A percentile compares a stretch with the other conserved stretches of the same genome.
Conservation (phyloP, 2,888 invertebrate genomes). For the Scrobipalpa costella region DNA sequence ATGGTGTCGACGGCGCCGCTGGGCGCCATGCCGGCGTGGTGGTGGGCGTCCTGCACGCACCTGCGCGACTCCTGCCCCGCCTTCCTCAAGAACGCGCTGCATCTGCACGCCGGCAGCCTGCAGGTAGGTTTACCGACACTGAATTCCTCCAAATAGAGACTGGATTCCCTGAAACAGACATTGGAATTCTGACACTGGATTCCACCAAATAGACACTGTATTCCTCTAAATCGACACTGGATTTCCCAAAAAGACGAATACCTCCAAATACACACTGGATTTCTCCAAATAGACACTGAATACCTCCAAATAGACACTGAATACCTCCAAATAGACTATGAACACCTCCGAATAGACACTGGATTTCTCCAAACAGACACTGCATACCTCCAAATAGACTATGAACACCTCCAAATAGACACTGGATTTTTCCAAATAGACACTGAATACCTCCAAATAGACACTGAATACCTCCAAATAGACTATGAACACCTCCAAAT, state of each 20-base stretch:
- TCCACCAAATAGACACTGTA: not conserved
- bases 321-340: not conserved
- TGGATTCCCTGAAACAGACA: too few relatives aligned
- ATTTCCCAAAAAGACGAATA: not conserved
- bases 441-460: not conserved
- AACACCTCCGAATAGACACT: not conserved
- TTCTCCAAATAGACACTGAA: not conserved
- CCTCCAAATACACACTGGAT: not conserved
- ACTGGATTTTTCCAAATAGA: not conserved
- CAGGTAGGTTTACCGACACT: conserved; percentile 67
- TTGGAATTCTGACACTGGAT: too few relatives aligned
- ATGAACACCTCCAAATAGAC: not conserved
- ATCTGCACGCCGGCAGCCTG: conserved; percentile 94
- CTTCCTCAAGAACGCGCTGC: conserved; percentile 97
- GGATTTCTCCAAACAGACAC: not conserved
- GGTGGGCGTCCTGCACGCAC: conserved; percentile 96
- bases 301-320: not conserved
- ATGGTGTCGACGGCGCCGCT: conserved; percentile 98
- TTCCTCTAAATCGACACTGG: not conserved
- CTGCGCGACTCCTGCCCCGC: conserved; percentile 95
- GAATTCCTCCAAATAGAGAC: too few relatives aligned
- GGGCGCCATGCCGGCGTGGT: conserved; percentile 97
- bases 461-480: not conserved
- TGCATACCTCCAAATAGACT: not conserved
- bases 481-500: not conserved